Conservation (phyloP, 2,888 invertebrate genomes). For the Resseliella maxima region DNA sequence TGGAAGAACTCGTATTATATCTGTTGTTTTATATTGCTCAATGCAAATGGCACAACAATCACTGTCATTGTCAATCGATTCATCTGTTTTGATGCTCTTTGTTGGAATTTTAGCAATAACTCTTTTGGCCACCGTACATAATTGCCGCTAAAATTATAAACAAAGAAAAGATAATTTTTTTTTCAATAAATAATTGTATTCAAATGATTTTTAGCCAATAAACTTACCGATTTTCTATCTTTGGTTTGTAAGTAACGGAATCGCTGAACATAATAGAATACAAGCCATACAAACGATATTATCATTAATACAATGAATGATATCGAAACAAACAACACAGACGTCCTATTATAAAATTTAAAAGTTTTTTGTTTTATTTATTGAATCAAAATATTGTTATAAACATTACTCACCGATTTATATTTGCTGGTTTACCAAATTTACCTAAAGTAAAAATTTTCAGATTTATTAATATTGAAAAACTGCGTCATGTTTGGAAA, state of each 20-base stretch:
- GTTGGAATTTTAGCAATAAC: conserved; percentile 94
- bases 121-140: conserved; percentile 93
- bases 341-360: conserved; percentile 73
- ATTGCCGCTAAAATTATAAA: conserved; percentile 74
- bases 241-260: conserved; percentile 95
- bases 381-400: not conserved
- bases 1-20: conserved; percentile 87
- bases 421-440: conserved; percentile 73
- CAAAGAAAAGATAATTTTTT: not conserved
- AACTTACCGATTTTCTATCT: conserved; percentile 87
- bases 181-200: not conserved
- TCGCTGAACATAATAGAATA: conserved; percentile 95
- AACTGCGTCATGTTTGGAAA: too few species aligned
- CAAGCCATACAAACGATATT: conserved; percentile 93
- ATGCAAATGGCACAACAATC: conserved; percentile 97
- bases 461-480: too few species aligned
- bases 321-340: conserved; percentile 93
- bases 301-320: conserved; percentile 96
- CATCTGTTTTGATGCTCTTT: conserved; percentile 85
- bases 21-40: conserved; percentile 88
- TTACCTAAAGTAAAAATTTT: too few species aligned
- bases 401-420: conserved; percentile 76
- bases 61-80: conserved; percentile 79
- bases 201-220: conserved; percentile 19
- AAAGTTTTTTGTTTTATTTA: too few species aligned